Percentiles rank a stretch among this genome's conserved stretches.
These are phyloP conservation scores for Siniperca obscura DNA, from an alignment of 2,797 vertebrate species.

Conservation along the genomic window DNA sequence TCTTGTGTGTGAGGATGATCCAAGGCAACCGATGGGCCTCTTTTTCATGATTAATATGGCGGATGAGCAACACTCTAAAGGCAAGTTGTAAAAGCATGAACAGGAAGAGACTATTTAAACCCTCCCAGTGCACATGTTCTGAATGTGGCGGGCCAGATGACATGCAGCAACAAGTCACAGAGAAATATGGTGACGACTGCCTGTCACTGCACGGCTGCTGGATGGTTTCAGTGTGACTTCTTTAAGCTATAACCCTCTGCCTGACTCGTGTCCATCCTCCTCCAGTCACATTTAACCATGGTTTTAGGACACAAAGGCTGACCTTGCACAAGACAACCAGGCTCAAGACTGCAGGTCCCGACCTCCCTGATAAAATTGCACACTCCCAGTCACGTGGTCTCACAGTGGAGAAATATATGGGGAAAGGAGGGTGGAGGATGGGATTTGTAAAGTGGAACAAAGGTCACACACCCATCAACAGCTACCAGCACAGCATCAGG, in stretches of 20 bases:
- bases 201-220: not conserved
- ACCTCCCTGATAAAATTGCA: conserved; percentile 60
- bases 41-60: not conserved
- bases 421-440: conserved; percentile 45
- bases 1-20: not conserved
- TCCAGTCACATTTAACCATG: not conserved
- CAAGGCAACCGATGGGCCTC: not conserved
- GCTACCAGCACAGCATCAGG: conserved; percentile 30
- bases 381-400: conserved; percentile 64
- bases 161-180: conserved; percentile 6
- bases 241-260: not conserved
- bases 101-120: not conserved
- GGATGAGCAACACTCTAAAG: not conserved
- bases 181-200: not conserved
- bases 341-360: conserved; percentile 28
- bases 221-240: conserved; percentile 14
- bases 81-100: not conserved
- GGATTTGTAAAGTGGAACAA: conserved; percentile 71
- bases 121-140: not conserved
- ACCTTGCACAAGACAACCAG: conserved; percentile 56
- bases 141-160: not conserved
- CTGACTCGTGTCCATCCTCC: conserved; percentile 19
- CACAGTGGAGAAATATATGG: conserved; percentile 35
- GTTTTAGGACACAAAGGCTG: conserved; percentile 30
- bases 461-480: conserved; percentile 63